Evolutionary conservation across 2,888 invertebrate species (phyloP).

Genomic region (Euzophera pinguis): DNA sequence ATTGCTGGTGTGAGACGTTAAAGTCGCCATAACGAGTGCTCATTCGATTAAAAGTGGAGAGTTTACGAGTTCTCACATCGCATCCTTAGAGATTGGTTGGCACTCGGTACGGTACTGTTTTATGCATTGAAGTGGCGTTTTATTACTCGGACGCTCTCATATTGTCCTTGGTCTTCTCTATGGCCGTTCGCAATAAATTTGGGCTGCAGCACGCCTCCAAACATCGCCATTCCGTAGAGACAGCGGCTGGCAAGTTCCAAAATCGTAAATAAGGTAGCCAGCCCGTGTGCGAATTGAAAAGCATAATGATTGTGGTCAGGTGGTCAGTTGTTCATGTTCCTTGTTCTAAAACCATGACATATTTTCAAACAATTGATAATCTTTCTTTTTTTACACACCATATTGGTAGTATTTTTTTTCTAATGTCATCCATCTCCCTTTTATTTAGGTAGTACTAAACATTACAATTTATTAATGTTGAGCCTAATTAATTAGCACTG

Average conservation of each 20-base stretch:
- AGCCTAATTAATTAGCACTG: too few relatives aligned
- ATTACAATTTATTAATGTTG: too few relatives aligned
- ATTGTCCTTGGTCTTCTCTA: conserved; percentile 39
- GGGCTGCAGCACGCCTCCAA: conserved; percentile 50
- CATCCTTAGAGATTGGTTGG: conserved; percentile 31
- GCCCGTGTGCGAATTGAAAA: not conserved
- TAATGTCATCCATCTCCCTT: too few relatives aligned
- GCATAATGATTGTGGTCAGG: not conserved
- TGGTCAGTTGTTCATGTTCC: not conserved
- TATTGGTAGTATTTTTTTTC: too few relatives aligned
- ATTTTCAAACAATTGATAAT: too few relatives aligned
- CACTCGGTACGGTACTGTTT: conserved; percentile 36
- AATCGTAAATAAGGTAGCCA: conserved; percentile 54
- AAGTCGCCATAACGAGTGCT: conserved; percentile 16
- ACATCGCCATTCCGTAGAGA: conserved; percentile 59
- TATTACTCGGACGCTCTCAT: conserved; percentile 50
- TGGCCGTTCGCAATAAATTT: conserved; percentile 58
- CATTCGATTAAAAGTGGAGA: conserved; percentile 25
- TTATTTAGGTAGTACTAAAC: too few relatives aligned
- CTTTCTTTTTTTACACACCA: too few relatives aligned
- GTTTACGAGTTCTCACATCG: conserved; percentile 36
- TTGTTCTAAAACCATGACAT: too few relatives aligned
- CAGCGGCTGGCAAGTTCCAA: conserved; percentile 44
- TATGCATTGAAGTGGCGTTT: conserved; percentile 63
- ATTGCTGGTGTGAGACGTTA: conserved; percentile 20